Percentiles rank a stretch among this genome's conserved stretches.
Conservation (phyloP, 2,888 invertebrate species). For the Ashinkailepas kermadecensis region DNA sequence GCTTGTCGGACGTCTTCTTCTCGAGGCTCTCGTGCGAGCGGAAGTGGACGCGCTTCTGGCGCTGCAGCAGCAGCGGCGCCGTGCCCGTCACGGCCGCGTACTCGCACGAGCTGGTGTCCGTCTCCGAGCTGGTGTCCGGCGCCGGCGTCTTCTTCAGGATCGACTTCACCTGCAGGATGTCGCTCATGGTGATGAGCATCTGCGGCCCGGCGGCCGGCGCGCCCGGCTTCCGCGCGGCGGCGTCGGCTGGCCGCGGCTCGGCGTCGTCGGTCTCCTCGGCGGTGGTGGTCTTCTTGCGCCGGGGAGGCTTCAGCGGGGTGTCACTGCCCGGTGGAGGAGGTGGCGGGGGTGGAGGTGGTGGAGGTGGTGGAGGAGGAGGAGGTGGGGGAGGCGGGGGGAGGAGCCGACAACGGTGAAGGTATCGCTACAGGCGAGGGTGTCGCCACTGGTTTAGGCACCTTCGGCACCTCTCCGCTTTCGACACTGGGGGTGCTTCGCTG, state of each 20-base stretch:
- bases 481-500: neutral
- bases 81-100: conserved; percentile 55
- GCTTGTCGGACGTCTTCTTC: neutral
- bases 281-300: neutral
- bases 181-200: conserved; percentile 27
- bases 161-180: conserved; percentile 44
- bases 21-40: conserved; percentile 32
- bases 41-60: conserved; percentile 43
- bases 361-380: conserved; percentile 30
- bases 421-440: neutral
- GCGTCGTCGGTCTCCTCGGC: neutral
- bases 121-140: conserved; percentile 34
- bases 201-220: neutral
- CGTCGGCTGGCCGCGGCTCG: neutral
- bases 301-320: neutral
- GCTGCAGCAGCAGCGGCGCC: conserved; percentile 41
- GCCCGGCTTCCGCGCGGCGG: neutral
- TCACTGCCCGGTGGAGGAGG: neutral
- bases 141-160: conserved; percentile 49
- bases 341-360: conserved; percentile 28
- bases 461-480: neutral
- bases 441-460: neutral
- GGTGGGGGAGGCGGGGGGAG: conserved; percentile 19
- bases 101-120: conserved; percentile 37
- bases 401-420: neutral